Percentiles rank a stretch among this genome's conserved stretches.
Conservation (phyloP, 35 echinoderm and acorn worm genomes). For the Apostichopus japonicus region DNA sequence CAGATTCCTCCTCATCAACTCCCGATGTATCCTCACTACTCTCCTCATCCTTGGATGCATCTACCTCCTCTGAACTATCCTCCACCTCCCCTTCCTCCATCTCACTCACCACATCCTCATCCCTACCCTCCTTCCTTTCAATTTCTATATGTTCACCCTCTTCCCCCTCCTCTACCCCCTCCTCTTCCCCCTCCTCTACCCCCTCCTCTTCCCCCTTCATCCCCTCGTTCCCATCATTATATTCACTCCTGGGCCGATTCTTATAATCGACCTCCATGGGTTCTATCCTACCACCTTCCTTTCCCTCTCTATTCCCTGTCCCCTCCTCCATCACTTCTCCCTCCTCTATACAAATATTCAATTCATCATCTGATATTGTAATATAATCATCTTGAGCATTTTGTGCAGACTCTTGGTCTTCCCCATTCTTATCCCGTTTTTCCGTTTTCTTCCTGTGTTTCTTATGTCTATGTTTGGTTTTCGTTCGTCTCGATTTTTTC, state of each 20-base stretch:
- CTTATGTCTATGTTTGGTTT: constrained; percentile 10
- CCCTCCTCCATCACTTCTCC: not conserved
- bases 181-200: not conserved
- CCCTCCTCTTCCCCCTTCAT: not conserved
- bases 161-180: not conserved
- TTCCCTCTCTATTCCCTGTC: not conserved
- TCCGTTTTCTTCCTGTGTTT: not conserved
- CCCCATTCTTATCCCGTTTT: not conserved
- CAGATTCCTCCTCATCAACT: not conserved
- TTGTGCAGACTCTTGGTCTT: not conserved
- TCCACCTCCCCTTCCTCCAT: constrained; percentile 32
- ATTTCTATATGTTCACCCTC: not conserved
- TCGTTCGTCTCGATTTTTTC: not conserved
- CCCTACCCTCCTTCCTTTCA: not conserved
- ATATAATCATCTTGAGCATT: constrained; percentile 41
- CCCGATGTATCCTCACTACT: not conserved
- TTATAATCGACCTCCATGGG: not conserved
- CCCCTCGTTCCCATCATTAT: not conserved
- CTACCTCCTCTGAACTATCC: constrained; percentile 16
- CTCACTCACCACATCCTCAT: not conserved
- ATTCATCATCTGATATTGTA: constrained; percentile 35
- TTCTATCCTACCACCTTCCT: not conserved
- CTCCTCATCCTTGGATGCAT: not conserved
- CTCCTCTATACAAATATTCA: not conserved
- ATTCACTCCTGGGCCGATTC: not conserved